Base-by-base conservation (phyloP, 1,140 invertebrate species). In the Ectropis grisescens region DNA sequence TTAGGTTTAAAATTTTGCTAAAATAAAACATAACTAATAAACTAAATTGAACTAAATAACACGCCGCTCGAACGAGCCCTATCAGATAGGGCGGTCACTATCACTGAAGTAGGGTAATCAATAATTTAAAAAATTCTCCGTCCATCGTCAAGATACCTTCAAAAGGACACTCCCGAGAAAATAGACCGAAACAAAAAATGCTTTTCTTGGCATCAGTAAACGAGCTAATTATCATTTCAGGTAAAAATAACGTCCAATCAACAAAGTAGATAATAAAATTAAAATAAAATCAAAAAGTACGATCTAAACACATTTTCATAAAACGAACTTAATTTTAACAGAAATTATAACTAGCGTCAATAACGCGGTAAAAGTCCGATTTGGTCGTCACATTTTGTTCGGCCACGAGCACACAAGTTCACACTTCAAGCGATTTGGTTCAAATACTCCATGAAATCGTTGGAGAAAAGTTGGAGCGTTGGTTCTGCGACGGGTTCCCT, bases 381-480 rank as follows among this genome's bases (percentile, higher is more conserved):
- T 22, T 22, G 4, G 19, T 22, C 19, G 19, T 22, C 19, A 22
- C 19, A 22, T 9, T 22, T 9, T n/a, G n/a, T n/a, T n/a, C n/a
- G n/a, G n/a, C n/a, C n/a, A n/a, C n/a, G n/a, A n/a, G n/a, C n/a
- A n/a, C n/a, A n/a, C n/a, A n/a, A n/a, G n/a, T n/a, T n/a, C n/a
- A n/a, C n/a, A n/a, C 30, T 33, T 72, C 82, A 85, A 42, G 85
- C 84, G 62, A 85, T 85, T 64, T 85, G 84, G 59, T 85, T 86
- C 37, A 86, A 65, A 66, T 86, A 86, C 58, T 84, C 78, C 38
- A 84, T 82, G 62, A 85, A 84, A 48, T 85, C 82, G 57, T 85
- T 86, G 28, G 85, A 86, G 54, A 87, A 85, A 31, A 87, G 75
- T 55, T 86, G 85, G 55, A 86, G 76, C 4, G 84, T 61, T 29